Conservation (phyloP, 1,140 invertebrate species). For the Aplysia californica region DNA sequence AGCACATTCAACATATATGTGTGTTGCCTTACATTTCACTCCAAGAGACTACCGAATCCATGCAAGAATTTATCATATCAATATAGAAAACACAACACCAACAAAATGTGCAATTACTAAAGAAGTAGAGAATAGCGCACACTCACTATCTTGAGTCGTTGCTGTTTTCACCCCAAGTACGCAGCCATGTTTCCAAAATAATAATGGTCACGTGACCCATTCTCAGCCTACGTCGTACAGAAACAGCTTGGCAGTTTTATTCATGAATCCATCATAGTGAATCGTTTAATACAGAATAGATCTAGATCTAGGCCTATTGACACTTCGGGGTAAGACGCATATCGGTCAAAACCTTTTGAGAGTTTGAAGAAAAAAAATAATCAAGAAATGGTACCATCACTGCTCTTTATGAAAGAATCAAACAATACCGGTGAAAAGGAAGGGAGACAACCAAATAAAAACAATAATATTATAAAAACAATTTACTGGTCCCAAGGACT, state of each 20-base stretch:
- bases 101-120: background rate
- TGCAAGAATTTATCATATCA: background rate
- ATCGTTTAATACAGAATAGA: too few species aligned
- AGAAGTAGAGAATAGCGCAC: too few species aligned
- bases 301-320: background rate
- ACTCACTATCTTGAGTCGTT: background rate
- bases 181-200: slow-evolving; percentile 34
- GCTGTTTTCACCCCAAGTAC: background rate
- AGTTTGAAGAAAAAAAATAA: background rate
- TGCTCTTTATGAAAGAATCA: too few species aligned
- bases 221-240: background rate
- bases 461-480: too few species aligned
- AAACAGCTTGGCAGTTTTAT: background rate
- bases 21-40: too few species aligned
- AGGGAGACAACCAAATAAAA: too few species aligned
- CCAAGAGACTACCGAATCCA: too few species aligned
- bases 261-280: background rate
- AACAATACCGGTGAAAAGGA: too few species aligned
- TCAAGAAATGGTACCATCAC: too few species aligned
- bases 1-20: too few species aligned
- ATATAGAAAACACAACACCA: background rate
- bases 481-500: too few species aligned
- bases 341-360: background rate
- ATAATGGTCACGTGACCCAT: slow-evolving; percentile 26
- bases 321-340: background rate